Percentiles rank a stretch among this genome's conserved stretches.
phyloP scores from a whole-genome alignment of 2,113 vertebrate species.

The Nesogale talazaci region DNA sequence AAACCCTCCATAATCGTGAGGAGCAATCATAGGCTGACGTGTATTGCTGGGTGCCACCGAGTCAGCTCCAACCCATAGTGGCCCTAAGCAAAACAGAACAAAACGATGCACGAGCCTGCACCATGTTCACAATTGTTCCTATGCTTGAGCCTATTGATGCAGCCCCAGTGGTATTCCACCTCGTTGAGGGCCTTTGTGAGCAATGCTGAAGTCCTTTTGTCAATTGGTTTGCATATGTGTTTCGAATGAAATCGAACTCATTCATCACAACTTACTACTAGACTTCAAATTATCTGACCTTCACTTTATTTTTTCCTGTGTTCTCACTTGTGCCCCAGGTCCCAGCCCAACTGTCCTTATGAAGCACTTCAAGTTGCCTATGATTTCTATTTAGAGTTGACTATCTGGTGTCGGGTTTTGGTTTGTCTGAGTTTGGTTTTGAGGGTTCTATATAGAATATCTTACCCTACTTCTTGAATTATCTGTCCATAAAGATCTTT shows the following conservation, averaged over 20 bases:
- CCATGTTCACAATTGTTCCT: too few species aligned
- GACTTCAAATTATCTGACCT: conserved; percentile 1
- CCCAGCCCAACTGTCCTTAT: neutral
- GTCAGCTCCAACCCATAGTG: too few species aligned
- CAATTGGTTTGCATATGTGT: neutral
- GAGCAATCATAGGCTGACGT: neutral
- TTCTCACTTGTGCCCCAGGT: neutral
- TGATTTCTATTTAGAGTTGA: neutral
- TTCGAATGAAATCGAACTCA: conserved; percentile 34
- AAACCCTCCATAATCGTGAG: neutral
- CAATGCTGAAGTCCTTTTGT: neutral
- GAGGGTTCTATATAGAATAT: conserved; percentile 1
- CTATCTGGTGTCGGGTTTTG: neutral
- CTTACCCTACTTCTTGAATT: neutral
- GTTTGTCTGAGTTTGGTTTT: neutral
- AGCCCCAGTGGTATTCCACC: too few species aligned
- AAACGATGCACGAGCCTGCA: too few species aligned
- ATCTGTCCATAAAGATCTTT: neutral
- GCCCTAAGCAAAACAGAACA: too few species aligned
- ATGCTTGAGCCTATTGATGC: too few species aligned
- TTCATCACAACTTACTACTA: neutral
- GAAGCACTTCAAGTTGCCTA: conserved; percentile 1
- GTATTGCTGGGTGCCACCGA: too few species aligned
- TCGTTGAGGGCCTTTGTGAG: too few species aligned
- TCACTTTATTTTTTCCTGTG: neutral